Evolutionary conservation across 2,113 vertebrate species (phyloP).

Genomic region (Mobula hypostoma): DNA sequence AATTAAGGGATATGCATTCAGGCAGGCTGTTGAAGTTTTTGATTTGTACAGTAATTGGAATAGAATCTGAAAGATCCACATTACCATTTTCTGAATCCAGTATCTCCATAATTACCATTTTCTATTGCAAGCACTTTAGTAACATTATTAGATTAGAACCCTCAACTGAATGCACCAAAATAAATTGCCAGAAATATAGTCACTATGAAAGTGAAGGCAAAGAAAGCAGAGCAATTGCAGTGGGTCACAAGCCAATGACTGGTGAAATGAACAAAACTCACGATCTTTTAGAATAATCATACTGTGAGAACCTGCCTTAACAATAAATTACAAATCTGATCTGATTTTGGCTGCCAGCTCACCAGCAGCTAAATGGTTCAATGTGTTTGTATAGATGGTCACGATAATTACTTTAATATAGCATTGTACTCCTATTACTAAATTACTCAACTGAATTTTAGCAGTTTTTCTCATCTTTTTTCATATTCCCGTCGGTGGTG

Average conservation of each 20-base stretch:
- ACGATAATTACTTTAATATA: not conserved
- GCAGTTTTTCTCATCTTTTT: not conserved
- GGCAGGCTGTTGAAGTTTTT: not conserved
- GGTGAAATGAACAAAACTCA: slow-evolving; percentile 1
- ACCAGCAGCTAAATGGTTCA: not conserved
- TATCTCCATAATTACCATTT: not conserved
- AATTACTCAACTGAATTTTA: not conserved
- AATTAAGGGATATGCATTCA: not conserved
- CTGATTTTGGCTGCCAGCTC: not conserved
- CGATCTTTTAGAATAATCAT: not conserved
- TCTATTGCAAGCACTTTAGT: not conserved
- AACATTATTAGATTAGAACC: not conserved
- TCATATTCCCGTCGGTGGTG: too few relatives aligned
- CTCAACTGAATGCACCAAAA: not conserved
- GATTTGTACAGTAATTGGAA: not conserved
- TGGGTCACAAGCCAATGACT: not conserved
- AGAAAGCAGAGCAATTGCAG: not conserved
- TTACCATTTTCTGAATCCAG: not conserved
- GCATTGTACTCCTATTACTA: not conserved
- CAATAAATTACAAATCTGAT: not conserved
- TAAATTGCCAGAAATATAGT: not conserved
- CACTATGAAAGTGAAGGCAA: not conserved
- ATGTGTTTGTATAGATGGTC: not conserved
- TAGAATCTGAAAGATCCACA: not conserved
- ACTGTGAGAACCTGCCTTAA: not conserved